phyloP scores from a whole-genome alignment of 2,113 vertebrate genomes.

The Axis porcinus region DNA sequence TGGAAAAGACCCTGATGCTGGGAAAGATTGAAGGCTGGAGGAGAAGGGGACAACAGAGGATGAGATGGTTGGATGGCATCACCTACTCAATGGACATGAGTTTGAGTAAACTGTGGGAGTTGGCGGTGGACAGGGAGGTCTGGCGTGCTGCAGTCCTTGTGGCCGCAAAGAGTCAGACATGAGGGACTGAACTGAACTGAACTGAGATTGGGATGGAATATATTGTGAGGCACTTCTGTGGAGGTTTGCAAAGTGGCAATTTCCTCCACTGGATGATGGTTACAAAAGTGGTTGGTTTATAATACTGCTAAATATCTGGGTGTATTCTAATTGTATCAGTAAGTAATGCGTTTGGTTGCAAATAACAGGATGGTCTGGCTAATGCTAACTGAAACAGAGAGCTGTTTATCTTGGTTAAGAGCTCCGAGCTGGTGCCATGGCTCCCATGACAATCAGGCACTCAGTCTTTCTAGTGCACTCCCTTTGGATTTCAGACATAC shows the following conservation, averaged over 20 bases:
- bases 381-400: not conserved
- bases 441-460: not conserved
- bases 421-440: not conserved
- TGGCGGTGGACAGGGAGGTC: not conserved
- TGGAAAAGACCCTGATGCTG: not conserved
- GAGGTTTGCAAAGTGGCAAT: not conserved
- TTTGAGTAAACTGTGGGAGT: not conserved
- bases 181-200: not conserved
- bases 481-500: not conserved
- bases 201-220: slow-evolving; percentile 13
- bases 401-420: not conserved
- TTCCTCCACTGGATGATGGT: not conserved
- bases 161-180: not conserved
- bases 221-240: not conserved
- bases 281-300: not conserved
- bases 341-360: not conserved
- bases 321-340: slow-evolving; percentile 16
- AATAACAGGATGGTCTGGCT: not conserved
- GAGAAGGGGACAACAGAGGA: not conserved
- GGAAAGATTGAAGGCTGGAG: not conserved
- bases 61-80: not conserved
- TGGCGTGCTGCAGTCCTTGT: not conserved
- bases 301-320: not conserved
- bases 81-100: not conserved
- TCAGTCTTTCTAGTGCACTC: not conserved